Evolutionary conservation across 2,113 vertebrate species (phyloP).

Genomic region (Menidia beryllina): DNA sequence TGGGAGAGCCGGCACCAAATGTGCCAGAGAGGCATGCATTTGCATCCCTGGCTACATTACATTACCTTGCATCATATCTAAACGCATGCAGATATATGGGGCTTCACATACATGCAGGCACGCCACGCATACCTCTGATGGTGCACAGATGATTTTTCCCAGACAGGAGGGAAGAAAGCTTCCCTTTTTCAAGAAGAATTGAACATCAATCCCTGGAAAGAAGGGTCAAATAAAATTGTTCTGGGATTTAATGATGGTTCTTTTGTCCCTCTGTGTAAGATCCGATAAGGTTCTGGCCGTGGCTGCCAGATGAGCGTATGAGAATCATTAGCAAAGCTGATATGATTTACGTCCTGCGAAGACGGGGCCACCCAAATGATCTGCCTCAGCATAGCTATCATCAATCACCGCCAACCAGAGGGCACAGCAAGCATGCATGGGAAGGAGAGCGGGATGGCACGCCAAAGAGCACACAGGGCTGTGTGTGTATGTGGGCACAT

Average conservation of each 20-base stretch:
- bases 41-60: conserved; percentile 28
- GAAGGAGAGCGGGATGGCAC: conserved; percentile 71
- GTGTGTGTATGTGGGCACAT: conserved; percentile 46
- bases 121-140: conserved; percentile 27
- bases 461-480: conserved; percentile 59
- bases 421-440: conserved; percentile 75
- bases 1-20: conserved; percentile 24
- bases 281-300: conserved; percentile 71
- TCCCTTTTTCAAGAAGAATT: conserved; percentile 47
- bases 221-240: conserved; percentile 74
- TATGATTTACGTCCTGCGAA: conserved; percentile 86
- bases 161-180: conserved; percentile 21
- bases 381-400: conserved; percentile 80
- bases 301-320: conserved; percentile 78
- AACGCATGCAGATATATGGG: conserved; percentile 23
- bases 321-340: conserved; percentile 84
- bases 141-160: conserved; percentile 38
- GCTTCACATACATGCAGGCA: conserved; percentile 26
- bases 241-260: conserved; percentile 77
- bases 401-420: conserved; percentile 85
- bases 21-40: conserved; percentile 32
- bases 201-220: conserved; percentile 59
- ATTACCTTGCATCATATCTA: conserved; percentile 47
- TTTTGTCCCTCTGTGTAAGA: conserved; percentile 68
- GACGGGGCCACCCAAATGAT: conserved; percentile 86